phyloP scores from a whole-genome alignment of 2,797 vertebrate genomes.

The Kryptopterus vitreolus region DNA sequence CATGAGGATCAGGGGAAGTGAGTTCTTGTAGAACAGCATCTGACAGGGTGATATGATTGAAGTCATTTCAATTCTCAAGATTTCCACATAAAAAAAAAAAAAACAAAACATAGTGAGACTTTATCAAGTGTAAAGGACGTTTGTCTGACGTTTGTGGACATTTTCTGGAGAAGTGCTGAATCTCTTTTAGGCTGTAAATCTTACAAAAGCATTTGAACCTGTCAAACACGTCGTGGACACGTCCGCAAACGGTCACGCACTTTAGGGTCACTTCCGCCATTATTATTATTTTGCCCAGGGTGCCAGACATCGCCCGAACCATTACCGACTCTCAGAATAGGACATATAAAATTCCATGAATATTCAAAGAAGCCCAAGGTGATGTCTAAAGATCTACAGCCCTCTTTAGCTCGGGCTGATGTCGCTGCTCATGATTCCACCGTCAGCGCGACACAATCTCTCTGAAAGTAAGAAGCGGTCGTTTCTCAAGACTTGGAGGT shows the following conservation, averaged over 20 bases:
- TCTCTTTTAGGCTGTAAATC: not conserved
- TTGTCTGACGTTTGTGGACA: no score
- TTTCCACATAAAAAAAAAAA: not conserved
- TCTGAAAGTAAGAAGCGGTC: not conserved
- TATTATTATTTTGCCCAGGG: not conserved
- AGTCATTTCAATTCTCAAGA: not conserved
- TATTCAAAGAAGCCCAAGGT: not conserved
- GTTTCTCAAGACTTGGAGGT: not conserved
- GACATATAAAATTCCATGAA: conserved; percentile 1
- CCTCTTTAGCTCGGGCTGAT: not conserved
- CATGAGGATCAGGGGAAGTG: not conserved
- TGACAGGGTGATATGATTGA: not conserved
- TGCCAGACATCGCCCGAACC: not conserved
- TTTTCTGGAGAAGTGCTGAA: not conserved
- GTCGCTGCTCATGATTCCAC: not conserved
- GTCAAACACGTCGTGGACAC: not conserved
- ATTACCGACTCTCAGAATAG: not conserved
- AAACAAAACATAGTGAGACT: no score
- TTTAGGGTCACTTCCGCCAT: not conserved
- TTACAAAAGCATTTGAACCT: not conserved
- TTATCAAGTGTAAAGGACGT: no score
- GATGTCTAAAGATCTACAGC: not conserved
- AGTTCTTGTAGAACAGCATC: not conserved
- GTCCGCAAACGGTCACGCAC: not conserved
- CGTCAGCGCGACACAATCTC: not conserved